A percentile compares a stretch with the other conserved stretches of the same genome.
These are phyloP conservation scores for Oreochromis niloticus DNA, from an alignment of 2,113 vertebrate genomes.

Conservation along the genomic window DNA sequence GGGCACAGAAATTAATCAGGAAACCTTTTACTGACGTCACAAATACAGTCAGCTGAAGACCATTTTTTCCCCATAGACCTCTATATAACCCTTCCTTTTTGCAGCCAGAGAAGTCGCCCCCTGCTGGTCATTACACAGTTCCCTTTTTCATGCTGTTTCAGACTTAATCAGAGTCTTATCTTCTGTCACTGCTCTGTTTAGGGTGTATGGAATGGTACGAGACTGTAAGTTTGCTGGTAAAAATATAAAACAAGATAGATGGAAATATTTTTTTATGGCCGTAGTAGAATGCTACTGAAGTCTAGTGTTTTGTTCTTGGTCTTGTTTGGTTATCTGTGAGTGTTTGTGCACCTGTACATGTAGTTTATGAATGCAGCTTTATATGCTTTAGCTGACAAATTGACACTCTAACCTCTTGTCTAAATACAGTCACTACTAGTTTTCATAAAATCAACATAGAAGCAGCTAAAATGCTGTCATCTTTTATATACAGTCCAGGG, in stretches of 20 bases:
- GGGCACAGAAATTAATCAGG: not conserved
- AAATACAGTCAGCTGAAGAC: not conserved
- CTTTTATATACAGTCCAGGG: not conserved
- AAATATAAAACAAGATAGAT: not conserved
- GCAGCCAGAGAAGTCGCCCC: not conserved
- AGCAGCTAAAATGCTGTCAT: rapidly evolving
- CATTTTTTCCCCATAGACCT: rapidly evolving
- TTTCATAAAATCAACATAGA: not conserved
- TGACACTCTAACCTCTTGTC: not conserved
- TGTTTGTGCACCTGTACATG: not conserved
- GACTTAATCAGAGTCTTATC: not conserved
- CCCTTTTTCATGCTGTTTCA: not conserved
- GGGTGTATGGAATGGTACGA: not conserved
- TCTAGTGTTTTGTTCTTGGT: not conserved
- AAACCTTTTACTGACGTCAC: rapidly evolving
- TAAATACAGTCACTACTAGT: not conserved
- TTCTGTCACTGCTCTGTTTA: not conserved
- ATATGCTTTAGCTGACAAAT: not conserved
- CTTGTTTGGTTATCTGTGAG: not conserved
- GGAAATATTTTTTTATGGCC: not conserved
- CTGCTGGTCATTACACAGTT: not conserved
- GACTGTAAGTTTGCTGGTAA: not conserved
- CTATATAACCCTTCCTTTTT: not conserved
- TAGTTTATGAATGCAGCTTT: not conserved
- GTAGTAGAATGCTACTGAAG: not conserved